Evolutionary conservation across 2,888 invertebrate species (phyloP).

Genomic region (Drosophila picticornis): DNA sequence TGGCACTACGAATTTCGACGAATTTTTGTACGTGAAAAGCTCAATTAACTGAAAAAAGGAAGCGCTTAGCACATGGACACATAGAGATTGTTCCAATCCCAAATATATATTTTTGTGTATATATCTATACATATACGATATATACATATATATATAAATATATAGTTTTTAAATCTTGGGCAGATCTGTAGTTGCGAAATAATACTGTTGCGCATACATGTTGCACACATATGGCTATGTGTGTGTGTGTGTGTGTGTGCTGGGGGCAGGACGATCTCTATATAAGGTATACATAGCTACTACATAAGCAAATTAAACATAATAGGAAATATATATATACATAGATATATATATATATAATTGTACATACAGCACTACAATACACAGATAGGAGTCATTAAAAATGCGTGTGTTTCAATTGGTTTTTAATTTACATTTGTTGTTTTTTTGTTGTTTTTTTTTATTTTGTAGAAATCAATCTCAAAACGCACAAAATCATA

Average conservation of each 20-base stretch:
- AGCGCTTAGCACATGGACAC: slow-evolving; percentile 45
- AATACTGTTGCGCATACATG: slow-evolving; percentile 41
- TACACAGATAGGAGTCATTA: slow-evolving; percentile 42
- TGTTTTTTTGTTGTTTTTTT: slow-evolving; percentile 53
- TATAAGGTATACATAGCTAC: slow-evolving; percentile 21
- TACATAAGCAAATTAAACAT: slow-evolving; percentile 33
- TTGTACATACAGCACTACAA: slow-evolving; percentile 19
- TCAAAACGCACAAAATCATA: slow-evolving; percentile 77
- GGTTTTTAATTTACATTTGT: slow-evolving; percentile 66
- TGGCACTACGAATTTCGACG: slow-evolving; percentile 57
- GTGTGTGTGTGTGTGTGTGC: background rate
- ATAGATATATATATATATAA: background rate
- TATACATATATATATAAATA: background rate
- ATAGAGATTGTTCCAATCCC: slow-evolving; percentile 42
- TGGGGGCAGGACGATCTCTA: slow-evolving; percentile 43
- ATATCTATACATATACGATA: background rate
- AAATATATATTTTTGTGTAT: slow-evolving; percentile 5
- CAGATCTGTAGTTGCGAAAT: slow-evolving; percentile 17
- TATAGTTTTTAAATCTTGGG: slow-evolving; percentile 3
- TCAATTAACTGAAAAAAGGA: slow-evolving; percentile 41
- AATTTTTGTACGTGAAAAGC: slow-evolving; percentile 26
- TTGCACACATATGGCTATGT: background rate
- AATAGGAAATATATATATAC: background rate
- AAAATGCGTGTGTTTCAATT: slow-evolving; percentile 57
- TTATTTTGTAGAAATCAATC: slow-evolving; percentile 70